A percentile compares a stretch with the other conserved stretches of the same genome.
Conservation (phyloP, 37 sponge, comb jelly and placozoan species). For the Geodia barretti region DNA sequence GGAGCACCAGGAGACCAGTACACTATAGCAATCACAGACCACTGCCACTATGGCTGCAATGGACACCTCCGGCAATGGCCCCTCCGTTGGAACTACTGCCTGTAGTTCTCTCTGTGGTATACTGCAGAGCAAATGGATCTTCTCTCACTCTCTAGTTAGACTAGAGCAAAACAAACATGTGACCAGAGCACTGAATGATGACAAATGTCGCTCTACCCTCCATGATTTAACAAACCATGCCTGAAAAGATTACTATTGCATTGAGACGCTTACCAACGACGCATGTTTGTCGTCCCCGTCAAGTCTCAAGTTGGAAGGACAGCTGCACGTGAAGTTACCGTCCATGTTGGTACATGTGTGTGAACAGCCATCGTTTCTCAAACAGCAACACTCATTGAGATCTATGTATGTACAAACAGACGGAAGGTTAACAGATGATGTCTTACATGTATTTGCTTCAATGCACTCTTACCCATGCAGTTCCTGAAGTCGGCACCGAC, state of each 20-base stretch:
- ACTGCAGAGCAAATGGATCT: not conserved
- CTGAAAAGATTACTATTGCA: too few species aligned
- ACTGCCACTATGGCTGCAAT: too few species aligned
- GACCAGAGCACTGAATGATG: too few species aligned
- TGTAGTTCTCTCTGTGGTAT: not conserved
- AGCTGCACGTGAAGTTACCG: conserved; percentile 29
- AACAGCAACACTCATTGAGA: conserved; percentile 58
- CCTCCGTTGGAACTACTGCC: not conserved
- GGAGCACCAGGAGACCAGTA: too few species aligned
- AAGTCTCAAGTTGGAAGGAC: conserved; percentile 24
- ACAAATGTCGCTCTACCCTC: too few species aligned
- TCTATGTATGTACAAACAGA: conserved; percentile 18
- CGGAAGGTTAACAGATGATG: too few species aligned
- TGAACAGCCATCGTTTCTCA: conserved; percentile 35
- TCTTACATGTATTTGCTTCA: too few species aligned
- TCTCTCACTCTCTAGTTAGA: not conserved
- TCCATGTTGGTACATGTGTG: conserved; percentile 24
- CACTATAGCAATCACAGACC: conserved; percentile 2
- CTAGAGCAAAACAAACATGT: too few species aligned
- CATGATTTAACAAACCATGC: too few species aligned
- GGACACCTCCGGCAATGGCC: conserved; percentile 24
- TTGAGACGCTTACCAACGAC: too few species aligned
- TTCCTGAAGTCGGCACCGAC: not conserved
- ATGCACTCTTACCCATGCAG: not conserved
- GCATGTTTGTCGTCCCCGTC: too few species aligned